Evolutionary conservation across 2,113 vertebrate genomes (phyloP), one percentile per base, ranked within the genome.

Genomic region (Neogobius melanostomus): DNA sequence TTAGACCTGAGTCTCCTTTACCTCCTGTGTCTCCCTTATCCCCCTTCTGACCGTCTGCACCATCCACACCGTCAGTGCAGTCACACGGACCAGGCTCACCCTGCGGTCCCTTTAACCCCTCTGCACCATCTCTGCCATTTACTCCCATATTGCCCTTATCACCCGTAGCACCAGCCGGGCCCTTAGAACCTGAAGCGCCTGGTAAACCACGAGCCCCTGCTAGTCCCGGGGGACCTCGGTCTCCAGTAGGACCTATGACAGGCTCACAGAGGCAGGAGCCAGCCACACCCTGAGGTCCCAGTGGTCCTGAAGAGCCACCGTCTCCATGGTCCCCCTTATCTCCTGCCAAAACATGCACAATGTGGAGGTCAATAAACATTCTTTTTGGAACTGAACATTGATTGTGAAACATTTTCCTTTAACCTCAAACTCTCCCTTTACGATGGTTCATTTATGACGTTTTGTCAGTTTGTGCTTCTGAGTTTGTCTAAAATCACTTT

Each of bases 271-370:
- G 88, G 42, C 92, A 93, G 11, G 66, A 67, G 0, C 93, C 92
- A 0, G 52, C 53, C 43, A 88, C 80, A 52, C 93, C 93, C 49
- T 80, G 79, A 2, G 79, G 85, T 0, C 93, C 93, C 11, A 16
- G 71, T 6, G 43, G 2, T 28, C 93, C 92, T 60, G 68, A 14
- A 0, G 64, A 77, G 0, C 93, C 93, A 4, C 54, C 49, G 11
- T 68, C 0, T 64, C 92, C 91, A 4, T 1, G 0, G 62, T 91
- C 85, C 0, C 92, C 93, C 75, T 93, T 93, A 3, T 91, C 90
- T 49, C 93, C 93, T 94, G 50, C 52, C 68, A 80, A 83, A 43
- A 83, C 8, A 83, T 3, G 62, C n/a, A 21, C 44, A 64, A 7
- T 51, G 50, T 15, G 50, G n/a, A 36, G 28, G 14, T n/a, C 50